Base-by-base conservation (phyloP, 2,113 vertebrate genomes). In the Toxostoma redivivum region DNA sequence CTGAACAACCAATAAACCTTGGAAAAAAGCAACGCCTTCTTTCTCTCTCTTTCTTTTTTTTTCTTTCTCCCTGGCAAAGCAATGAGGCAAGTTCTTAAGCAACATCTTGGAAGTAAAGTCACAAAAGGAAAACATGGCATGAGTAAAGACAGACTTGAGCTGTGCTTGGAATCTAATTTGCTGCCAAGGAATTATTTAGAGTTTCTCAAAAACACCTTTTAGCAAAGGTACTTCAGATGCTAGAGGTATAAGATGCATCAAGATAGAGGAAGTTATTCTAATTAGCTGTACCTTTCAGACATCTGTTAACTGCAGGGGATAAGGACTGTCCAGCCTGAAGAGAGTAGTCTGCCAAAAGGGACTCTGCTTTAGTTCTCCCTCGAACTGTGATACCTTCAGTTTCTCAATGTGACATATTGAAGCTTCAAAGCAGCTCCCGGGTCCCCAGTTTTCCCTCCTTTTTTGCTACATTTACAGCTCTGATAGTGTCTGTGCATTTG, bases 341-440 rank as follows among this genome's bases (percentile, higher is more conserved):
- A 60, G 28, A 81, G 28, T 20, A 50, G 20, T 40, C 21, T 76
- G 37, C n/a, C 44, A 53, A 74, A 44, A 11, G 12, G 30, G 3
- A 57, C 25, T 5, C 22, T 19, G 16, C 27, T 79, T 30, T 21
- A 38, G 21, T 24, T 60, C 19, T 47, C 35, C 20, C 30, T 60
- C 0, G 0, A 38, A 13, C 51, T 27, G 12, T 11, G 11, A 23
- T 20, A 74, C 24, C 10, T 30, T 51, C 35, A 62, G 56, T 58
- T 89, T 38, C 37, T 45, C 57, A n/a, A 19, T 58, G 60, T 44
- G 38, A 40, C 17, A 15, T 3, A 0, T 1, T 37, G 25, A 62
- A 90, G 13, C 45, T 80, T 60, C 64, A 51, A 54, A 94, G 61
- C 21, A 47, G 23, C 16, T 54, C 23, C 27, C 13, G 11, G 11